Percentiles rank a stretch among this genome's conserved stretches.
These are phyloP conservation scores for Musca domestica DNA, from an alignment of 1,140 invertebrate species.

Conservation along the genomic window DNA sequence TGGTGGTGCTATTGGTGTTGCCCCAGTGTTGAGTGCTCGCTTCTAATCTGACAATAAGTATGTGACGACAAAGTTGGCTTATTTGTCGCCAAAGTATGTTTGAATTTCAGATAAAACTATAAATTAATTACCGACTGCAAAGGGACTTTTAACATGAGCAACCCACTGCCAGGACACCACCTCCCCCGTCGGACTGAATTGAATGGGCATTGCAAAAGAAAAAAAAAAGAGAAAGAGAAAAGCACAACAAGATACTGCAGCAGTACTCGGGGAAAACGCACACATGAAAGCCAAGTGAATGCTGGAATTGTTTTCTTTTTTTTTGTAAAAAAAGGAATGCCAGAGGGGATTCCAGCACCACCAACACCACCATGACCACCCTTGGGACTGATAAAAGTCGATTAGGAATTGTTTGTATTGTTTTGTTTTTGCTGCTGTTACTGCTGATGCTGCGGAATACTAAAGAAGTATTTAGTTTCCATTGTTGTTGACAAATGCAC, in stretches of 20 bases:
- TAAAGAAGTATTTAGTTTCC: no score
- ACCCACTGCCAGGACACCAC: no score
- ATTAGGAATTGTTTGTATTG: no score
- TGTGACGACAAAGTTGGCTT: slow-evolving; percentile 1
- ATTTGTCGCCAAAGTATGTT: slow-evolving; percentile 13
- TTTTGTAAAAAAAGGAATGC: no score
- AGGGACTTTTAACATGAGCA: slow-evolving; percentile 39
- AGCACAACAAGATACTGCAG: not conserved
- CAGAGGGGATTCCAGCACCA: no score
- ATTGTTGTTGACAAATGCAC: slow-evolving; percentile 30
- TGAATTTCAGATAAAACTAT: slow-evolving; percentile 47
- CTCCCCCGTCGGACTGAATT: not conserved
- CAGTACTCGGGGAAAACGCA: no score
- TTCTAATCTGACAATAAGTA: slow-evolving; percentile 11
- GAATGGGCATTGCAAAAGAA: not conserved
- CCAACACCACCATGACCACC: not conserved
- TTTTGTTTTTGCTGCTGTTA: not conserved
- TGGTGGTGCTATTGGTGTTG: no score
- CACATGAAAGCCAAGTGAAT: no score
- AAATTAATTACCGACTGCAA: slow-evolving; percentile 52
- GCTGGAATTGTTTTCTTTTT: no score
- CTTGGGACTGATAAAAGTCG: not conserved
- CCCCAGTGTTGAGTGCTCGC: not conserved
- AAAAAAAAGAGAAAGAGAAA: slow-evolving; percentile 31
- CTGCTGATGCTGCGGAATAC: no score